These are phyloP conservation scores for Falco naumanni DNA, from an alignment of 2,797 vertebrate species.

Conservation along the genomic window DNA sequence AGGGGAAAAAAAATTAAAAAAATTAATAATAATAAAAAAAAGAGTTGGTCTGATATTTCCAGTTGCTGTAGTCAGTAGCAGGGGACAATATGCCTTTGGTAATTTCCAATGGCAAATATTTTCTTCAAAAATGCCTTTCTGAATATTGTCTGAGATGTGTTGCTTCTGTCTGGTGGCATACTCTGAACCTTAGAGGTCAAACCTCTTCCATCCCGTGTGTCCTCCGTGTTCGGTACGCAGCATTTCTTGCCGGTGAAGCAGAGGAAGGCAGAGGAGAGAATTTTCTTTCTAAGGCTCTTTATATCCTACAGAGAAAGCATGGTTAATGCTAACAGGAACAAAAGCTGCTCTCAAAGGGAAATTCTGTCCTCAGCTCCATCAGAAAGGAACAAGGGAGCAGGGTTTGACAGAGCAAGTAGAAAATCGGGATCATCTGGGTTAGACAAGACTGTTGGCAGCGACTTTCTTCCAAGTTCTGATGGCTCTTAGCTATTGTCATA, in stretches of 20 bases:
- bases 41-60: background rate
- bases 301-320: background rate
- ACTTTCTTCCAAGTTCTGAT: background rate
- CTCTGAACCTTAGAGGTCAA: background rate
- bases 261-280: background rate
- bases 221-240: background rate
- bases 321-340: background rate
- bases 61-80: background rate
- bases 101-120: background rate
- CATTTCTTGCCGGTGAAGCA: background rate
- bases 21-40: background rate
- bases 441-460: background rate
- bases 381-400: background rate
- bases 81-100: background rate
- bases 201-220: fast-evolving
- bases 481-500: background rate
- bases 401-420: background rate
- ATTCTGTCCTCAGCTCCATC: background rate
- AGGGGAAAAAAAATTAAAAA: too few species aligned
- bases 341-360: background rate
- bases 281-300: background rate
- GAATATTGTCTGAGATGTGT: fast-evolving
- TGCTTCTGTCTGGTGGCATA: background rate
- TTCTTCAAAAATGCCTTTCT: background rate
- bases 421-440: background rate